A percentile compares a stretch with the other conserved stretches of the same genome.
Conservation (phyloP, 2,888 invertebrate species). For the Sesia bembeciformis region DNA sequence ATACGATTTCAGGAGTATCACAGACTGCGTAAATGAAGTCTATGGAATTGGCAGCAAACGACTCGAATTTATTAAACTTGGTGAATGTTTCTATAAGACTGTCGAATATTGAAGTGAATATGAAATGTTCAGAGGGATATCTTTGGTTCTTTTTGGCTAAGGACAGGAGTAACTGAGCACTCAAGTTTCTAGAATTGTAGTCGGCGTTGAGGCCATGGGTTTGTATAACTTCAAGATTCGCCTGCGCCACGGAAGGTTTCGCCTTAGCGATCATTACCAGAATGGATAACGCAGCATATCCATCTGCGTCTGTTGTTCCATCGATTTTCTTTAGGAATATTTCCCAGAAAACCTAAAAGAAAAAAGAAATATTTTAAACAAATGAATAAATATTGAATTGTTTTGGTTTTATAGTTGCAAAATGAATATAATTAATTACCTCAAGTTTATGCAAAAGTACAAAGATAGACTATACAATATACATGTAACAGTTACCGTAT, state of each 20-base stretch:
- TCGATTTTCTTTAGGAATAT: conserved; percentile 83
- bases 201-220: conserved; percentile 79
- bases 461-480: too few relatives aligned
- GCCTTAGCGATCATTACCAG: conserved; percentile 82
- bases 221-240: conserved; percentile 80
- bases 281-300: conserved; percentile 82
- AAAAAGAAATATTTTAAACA: too few relatives aligned
- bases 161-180: conserved; percentile 47
- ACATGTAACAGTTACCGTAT: too few relatives aligned
- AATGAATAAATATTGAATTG: too few relatives aligned
- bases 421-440: too few relatives aligned
- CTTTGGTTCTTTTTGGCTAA: conserved; percentile 47
- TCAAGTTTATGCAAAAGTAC: too few relatives aligned
- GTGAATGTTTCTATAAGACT: conserved; percentile 63
- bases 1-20: conserved; percentile 71
- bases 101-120: conserved; percentile 46
- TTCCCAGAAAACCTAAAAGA: conserved; percentile 85
- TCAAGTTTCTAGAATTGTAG: conserved; percentile 46
- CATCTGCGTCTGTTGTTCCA: conserved; percentile 80
- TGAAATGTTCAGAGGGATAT: conserved; percentile 48
- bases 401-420: too few relatives aligned
- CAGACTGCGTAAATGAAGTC: conserved; percentile 74
- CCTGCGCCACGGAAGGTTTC: conserved; percentile 74
- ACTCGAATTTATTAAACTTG: conserved; percentile 60
- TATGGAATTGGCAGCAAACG: conserved; percentile 64